Evolutionary conservation across 1,140 invertebrate species (phyloP), one percentile per base, ranked within the genome.

Genomic region (Triops cancriformis): DNA sequence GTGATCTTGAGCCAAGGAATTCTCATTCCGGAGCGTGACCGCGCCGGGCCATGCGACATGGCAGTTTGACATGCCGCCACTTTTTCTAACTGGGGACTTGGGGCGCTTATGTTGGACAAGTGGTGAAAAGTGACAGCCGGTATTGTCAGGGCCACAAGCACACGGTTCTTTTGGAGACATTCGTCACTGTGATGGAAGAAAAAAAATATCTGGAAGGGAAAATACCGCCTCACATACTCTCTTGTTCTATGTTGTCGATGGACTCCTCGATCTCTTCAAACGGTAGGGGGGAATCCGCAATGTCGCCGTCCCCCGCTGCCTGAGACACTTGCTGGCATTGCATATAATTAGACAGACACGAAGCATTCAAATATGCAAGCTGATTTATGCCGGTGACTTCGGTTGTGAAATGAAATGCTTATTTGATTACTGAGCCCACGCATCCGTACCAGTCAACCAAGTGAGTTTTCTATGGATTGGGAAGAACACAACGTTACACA

Each of bases 271-370:
- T 64, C 51, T 64, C 18, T 64, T 64, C 51, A 23, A 64, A 64
- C 51, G 51, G 51, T 64, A 64, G 51, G 51, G 51, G 51, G 51
- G 51, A 64, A n/a, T 64, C 51, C 23, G 51, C 51, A 64, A 64
- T 64, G 51, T 64, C 51, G 51, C 51, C 51, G 51, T 64, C 51
- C 51, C 51, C 51, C 51, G 51, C n/a, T 64, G 51, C 51, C 51
- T 64, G 51, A 64, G 51, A 64, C 51, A 64, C 51, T 64, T 64
- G 51, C 51, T 64, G 51, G 51, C 23, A 64, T 64, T 64, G 51
- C 51, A 64, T 64, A 64, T 64, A 64, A 64, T 64, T n/a, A 64
- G 51, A 64, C 14, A 23, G 14, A 64, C 51, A 64, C 51, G 51
- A 64, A 64, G 14, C 14, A 64, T 64, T 64, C 51, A 64, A 64